Evolutionary conservation across 2,888 invertebrate species (phyloP).

Genomic region (Stictocephala bisonia): DNA sequence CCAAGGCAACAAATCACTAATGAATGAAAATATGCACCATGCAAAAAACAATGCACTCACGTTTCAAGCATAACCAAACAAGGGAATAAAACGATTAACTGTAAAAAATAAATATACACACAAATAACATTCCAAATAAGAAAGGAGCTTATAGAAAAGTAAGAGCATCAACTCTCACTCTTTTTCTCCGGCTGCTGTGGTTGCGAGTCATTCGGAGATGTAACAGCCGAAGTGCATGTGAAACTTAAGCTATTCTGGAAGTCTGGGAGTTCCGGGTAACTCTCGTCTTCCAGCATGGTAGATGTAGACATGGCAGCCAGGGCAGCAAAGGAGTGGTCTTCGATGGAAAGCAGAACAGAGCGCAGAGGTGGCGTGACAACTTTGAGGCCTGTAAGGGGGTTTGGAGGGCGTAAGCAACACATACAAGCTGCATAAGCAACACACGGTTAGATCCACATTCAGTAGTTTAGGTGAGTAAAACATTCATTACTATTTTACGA

Average conservation of each 20-base stretch:
- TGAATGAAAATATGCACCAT: no score
- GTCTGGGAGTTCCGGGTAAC: slow-evolving; percentile 74
- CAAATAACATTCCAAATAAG: not conserved
- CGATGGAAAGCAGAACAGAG: slow-evolving; percentile 73
- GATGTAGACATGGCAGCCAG: slow-evolving; percentile 75
- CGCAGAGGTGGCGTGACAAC: slow-evolving; percentile 60
- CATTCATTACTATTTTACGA: no score
- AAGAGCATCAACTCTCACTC: slow-evolving; percentile 30
- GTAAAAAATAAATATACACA: not conserved
- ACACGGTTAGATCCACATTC: slow-evolving; percentile 11
- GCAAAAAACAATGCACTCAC: no score
- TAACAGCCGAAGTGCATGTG: slow-evolving; percentile 11
- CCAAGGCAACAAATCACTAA: no score
- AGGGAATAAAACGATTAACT: no score
- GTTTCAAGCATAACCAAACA: no score
- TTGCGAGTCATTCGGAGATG: not conserved
- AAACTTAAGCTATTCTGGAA: slow-evolving; percentile 34
- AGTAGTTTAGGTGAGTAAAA: not conserved
- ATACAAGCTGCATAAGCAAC: slow-evolving; percentile 15
- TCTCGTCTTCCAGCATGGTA: slow-evolving; percentile 82
- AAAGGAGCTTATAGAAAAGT: not conserved
- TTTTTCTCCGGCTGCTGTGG: slow-evolving; percentile 28
- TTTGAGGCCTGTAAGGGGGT: slow-evolving; percentile 40
- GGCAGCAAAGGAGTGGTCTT: slow-evolving; percentile 80
- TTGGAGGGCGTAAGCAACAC: no score